Base-by-base conservation (phyloP, 2,113 vertebrate species). In the Leucopsar rothschildi region DNA sequence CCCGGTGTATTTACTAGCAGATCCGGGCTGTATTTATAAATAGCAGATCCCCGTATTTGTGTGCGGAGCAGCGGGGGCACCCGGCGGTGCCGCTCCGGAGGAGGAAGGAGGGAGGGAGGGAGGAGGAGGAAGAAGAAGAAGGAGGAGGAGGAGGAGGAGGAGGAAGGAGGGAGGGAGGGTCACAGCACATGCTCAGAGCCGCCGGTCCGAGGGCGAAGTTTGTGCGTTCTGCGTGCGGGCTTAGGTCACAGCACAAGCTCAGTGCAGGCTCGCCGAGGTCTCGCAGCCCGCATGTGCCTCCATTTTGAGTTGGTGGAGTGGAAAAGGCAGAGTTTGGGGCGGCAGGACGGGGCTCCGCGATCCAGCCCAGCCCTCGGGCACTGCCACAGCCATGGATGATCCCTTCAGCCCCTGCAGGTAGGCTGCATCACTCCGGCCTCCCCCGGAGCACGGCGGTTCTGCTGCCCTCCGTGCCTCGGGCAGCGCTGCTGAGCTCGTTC, bases 221-320 rank as follows among this genome's bases (percentile, higher is more conserved):
- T 98, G 97, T 98, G 98, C 98, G 98, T 98, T 97, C 98, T 98
- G 98, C 98, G 98, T 98, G 98, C 98, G 97, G 98, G 98, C 99
- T 99, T 98, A 99, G 99, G 99, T 99, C 99, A 99, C 97, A 98
- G 99, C 99, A 99, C 99, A 98, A 98, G 99, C 99, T 99, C 99
- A 98, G 99, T 99, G 98, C 92, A 96, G 98, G 98, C 98, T 98
- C 98, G 95, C 82, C 68, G 96, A 96, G 98, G 97, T 96, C 98
- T 97, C 97, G 95, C 98, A 98, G 98, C 90, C 98, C 98, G 98
- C 98, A 98, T 97, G 98, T 97, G 98, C 99, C 99, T 99, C 99
- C 99, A 99, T 99, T 99, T 99, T 99, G 99, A 98, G 98, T 97
- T 98, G 98, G 97, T 97, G 97, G 98, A 98, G 98, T 98, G 97